phyloP scores from a whole-genome alignment of 2,113 vertebrate genomes.

The Octodon degus region DNA sequence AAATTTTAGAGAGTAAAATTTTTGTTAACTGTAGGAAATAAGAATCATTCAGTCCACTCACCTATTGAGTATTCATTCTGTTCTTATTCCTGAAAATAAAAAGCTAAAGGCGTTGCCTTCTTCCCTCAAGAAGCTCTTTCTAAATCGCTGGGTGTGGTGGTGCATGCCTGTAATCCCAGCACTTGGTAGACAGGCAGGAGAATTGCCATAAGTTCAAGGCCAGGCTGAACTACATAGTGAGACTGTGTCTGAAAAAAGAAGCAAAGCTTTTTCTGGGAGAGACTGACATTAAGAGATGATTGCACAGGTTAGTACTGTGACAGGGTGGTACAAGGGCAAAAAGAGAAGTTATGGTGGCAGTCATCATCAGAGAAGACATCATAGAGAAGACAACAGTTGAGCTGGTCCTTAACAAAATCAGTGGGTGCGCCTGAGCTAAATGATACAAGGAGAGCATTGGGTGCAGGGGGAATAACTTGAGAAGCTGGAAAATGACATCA shows the following conservation, averaged over 20 bases:
- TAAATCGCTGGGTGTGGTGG: too few relatives aligned
- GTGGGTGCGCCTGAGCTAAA: background rate
- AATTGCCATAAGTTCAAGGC: too few relatives aligned
- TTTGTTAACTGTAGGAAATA: conserved; percentile 11
- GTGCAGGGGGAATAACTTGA: background rate
- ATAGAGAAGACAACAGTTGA: background rate
- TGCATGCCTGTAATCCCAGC: too few relatives aligned
- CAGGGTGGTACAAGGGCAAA: background rate
- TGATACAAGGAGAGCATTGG: background rate
- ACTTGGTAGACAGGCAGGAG: too few relatives aligned
- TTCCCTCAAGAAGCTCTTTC: background rate
- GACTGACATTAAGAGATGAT: background rate
- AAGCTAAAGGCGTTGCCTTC: background rate
- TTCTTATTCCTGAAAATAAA: conserved; percentile 19
- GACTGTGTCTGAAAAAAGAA: too few relatives aligned
- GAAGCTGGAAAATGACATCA: background rate
- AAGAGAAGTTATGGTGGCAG: background rate
- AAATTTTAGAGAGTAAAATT: background rate
- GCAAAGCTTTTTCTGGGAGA: background rate
- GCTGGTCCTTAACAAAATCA: background rate
- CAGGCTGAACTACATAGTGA: too few relatives aligned
- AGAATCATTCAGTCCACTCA: background rate
- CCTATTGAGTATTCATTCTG: background rate
- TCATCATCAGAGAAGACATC: background rate
- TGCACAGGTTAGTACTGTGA: background rate